Evolutionary conservation across 2,888 invertebrate genomes (phyloP).

Genomic region (Pseudolycoriella hygida): DNA sequence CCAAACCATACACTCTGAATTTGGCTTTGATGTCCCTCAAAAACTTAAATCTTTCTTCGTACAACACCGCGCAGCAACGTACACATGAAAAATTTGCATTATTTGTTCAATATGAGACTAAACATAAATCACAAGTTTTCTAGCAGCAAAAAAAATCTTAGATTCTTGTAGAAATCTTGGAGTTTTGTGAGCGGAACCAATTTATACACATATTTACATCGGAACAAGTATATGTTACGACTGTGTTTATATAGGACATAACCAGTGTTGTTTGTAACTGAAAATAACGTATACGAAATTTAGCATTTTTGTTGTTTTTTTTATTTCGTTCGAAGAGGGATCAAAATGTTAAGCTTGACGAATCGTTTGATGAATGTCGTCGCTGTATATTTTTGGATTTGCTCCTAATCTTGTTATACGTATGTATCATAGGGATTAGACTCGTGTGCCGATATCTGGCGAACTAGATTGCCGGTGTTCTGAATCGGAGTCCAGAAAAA

Average conservation of each 20-base stretch:
- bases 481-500: no score
- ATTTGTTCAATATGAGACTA: not conserved
- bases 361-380: slow-evolving; percentile 2
- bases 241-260: no score
- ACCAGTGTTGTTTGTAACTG: no score
- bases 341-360: slow-evolving; percentile 2
- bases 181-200: no score
- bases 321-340: not conserved
- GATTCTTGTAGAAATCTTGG: not conserved
- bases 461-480: no score
- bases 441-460: no score
- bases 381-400: not conserved
- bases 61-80: not conserved
- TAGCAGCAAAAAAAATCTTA: not conserved
- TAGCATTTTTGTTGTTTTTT: not conserved
- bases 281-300: no score
- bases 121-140: slow-evolving; percentile 1
- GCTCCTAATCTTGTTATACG: not conserved
- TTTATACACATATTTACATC: no score
- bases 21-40: no score
- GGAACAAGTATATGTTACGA: no score
- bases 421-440: no score
- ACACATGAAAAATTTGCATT: slow-evolving; percentile 2
- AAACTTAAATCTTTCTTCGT: not conserved
- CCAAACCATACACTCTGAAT: no score